phyloP scores from a whole-genome alignment of 2,888 invertebrate genomes.

The Andrena praecox region DNA sequence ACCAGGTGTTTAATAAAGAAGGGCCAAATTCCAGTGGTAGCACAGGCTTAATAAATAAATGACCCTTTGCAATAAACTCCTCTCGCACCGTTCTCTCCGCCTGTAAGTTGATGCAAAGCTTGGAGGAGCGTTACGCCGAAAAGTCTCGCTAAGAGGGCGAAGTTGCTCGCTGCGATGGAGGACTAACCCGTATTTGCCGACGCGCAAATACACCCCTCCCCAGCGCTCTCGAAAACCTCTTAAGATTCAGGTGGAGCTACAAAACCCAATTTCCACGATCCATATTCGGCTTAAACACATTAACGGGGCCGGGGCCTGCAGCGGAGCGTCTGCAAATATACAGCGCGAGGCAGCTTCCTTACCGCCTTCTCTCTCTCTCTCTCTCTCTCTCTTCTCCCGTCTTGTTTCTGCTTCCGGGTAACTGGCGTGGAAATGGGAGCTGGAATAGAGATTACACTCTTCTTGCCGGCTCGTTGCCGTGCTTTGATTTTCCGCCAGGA shows the following conservation, averaged over 20 bases:
- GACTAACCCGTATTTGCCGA: conserved; percentile 68
- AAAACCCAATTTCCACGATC: conserved; percentile 72
- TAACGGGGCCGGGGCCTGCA: conserved; percentile 60
- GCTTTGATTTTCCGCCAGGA: conserved; percentile 50
- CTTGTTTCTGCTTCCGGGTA: conserved; percentile 10
- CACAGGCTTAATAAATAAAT: too few relatives aligned
- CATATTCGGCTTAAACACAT: conserved; percentile 68
- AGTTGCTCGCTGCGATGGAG: conserved; percentile 51
- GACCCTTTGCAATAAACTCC: neutral
- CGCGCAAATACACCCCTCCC: conserved; percentile 52
- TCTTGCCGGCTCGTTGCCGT: conserved; percentile 25
- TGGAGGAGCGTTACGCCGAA: conserved; percentile 35
- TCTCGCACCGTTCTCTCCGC: neutral
- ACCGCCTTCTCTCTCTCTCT: neutral
- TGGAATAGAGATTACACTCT: conserved; percentile 50
- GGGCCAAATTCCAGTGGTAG: too few relatives aligned
- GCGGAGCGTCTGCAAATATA: conserved; percentile 53
- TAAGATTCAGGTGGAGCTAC: conserved; percentile 60
- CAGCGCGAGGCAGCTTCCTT: conserved; percentile 24
- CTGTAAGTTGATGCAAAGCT: conserved; percentile 31
- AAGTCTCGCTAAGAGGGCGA: conserved; percentile 58
- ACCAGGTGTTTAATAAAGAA: too few relatives aligned
- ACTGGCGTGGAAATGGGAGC: conserved; percentile 46
- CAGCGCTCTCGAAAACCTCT: conserved; percentile 18
- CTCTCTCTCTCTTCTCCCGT: neutral